Evolutionary conservation across 2,797 vertebrate species (phyloP).

Genomic region (Pipistrellus pygmaeus): DNA sequence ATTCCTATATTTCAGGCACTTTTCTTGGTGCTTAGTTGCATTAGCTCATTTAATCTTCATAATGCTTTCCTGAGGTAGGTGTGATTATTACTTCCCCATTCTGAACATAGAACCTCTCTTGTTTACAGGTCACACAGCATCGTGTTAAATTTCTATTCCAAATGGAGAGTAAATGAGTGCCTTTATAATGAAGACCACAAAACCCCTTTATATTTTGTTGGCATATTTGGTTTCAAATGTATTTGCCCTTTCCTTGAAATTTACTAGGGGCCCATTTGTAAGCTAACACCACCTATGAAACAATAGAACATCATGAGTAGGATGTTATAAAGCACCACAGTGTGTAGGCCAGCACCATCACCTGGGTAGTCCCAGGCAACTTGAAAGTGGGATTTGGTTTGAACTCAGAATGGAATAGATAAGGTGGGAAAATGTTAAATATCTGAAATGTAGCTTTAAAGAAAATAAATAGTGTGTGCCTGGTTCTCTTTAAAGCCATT

Average conservation of each 20-base stretch:
- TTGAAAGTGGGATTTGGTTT: neutral
- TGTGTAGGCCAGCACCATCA: neutral
- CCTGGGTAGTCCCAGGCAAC: neutral
- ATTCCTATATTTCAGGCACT: neutral
- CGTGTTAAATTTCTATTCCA: neutral
- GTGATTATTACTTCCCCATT: accelerated
- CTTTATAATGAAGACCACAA: conserved; percentile 16
- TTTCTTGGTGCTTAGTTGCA: neutral
- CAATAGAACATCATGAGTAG: neutral
- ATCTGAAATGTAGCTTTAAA: conserved; percentile 25
- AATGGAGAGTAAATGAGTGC: neutral
- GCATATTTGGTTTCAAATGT: neutral
- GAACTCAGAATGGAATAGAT: conserved; percentile 1
- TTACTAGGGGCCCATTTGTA: neutral
- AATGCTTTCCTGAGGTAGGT: neutral
- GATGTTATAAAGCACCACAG: neutral
- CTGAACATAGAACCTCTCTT: neutral
- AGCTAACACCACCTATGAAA: neutral
- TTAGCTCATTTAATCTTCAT: neutral
- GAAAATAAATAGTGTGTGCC: neutral
- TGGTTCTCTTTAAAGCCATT: neutral
- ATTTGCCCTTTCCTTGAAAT: conserved; percentile 31
- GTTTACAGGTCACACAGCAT: neutral
- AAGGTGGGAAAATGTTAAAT: neutral
- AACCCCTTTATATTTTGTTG: conserved; percentile 36